Conservation (phyloP, 2,113 vertebrate species). For the Sarotherodon lohbergeri region DNA sequence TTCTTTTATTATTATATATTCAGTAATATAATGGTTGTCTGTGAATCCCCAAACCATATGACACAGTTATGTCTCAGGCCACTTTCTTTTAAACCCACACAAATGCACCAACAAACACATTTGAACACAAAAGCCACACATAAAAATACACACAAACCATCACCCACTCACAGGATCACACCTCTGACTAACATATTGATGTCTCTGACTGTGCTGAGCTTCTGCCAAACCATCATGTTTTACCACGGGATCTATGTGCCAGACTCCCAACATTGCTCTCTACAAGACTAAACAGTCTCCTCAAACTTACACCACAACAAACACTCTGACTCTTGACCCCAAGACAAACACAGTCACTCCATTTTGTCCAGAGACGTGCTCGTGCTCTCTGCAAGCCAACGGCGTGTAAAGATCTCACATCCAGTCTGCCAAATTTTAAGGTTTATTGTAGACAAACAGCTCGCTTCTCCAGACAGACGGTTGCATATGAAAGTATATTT, state of each 20-base stretch:
- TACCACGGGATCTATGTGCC: neutral
- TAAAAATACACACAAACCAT: neutral
- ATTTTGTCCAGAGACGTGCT: neutral
- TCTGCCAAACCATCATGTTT: conserved; percentile 10
- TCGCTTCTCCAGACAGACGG: neutral
- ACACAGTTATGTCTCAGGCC: neutral
- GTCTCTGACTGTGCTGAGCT: neutral
- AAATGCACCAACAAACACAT: neutral
- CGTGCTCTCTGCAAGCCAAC: neutral
- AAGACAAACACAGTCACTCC: neutral
- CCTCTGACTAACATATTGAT: neutral
- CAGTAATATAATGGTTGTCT: neutral
- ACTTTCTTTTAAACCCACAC: neutral
- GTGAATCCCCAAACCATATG: neutral
- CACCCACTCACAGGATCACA: neutral
- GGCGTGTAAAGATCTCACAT: neutral
- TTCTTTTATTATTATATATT: neutral
- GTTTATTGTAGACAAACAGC: neutral
- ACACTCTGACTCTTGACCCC: neutral
- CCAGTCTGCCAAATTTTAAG: neutral
- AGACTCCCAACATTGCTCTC: conserved; percentile 1
- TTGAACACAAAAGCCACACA: neutral
- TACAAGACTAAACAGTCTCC: neutral
- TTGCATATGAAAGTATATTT: neutral
- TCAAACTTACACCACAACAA: neutral